Base-by-base conservation (phyloP, 2,888 invertebrate genomes). In the Noctua pronuba region DNA sequence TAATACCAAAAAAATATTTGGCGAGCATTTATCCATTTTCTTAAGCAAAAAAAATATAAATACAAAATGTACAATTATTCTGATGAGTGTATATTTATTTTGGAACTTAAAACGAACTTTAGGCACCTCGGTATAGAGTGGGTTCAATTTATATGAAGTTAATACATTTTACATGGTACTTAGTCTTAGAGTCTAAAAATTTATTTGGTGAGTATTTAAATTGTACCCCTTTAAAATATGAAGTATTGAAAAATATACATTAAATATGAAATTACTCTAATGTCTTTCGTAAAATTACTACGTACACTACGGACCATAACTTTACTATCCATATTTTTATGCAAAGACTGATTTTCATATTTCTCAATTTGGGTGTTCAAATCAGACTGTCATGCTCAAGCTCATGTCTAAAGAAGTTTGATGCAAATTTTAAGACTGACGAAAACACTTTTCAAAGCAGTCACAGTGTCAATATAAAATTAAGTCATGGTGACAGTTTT, bases 401-500 rank as follows among this genome's bases (percentile, higher is more conserved):
- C 8, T 65, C 16, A 16, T 65, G n/a, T 65, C 41, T 41, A 41
- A n/a, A 3, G 41, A 8, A 41, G 65, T 65, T n/a, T 8, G 24
- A 16, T 28, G 52, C 58, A 52, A 79, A 46, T 46, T 38, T 35
- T 49, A 83, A 77, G 78, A 83, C 72, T 80, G 69, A 70, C 28
- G 2, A 5, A 38, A 65, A 24, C 13, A 28, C 8, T 62, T 70
- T 75, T 75, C 44, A 72, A 66, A 80, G 77, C 68, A 67, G 73
- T 86, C 67, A 67, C n/a, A 75, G 62, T 74, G 77, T 79, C 67
- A 66, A 62, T 71, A 64, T 21, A n/a, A 66, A 52, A 77, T 46
- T 8, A 67, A 73, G 70, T 81, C 38, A 70, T 31, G 67, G 60
- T 71, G 68, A 81, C 77, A 78, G 75, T 76, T 79, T 77, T 77